Percentiles rank a stretch among this genome's conserved stretches.
Evolutionary conservation across 2,113 vertebrate genomes (phyloP).

Genomic region (Xerus inauris): DNA sequence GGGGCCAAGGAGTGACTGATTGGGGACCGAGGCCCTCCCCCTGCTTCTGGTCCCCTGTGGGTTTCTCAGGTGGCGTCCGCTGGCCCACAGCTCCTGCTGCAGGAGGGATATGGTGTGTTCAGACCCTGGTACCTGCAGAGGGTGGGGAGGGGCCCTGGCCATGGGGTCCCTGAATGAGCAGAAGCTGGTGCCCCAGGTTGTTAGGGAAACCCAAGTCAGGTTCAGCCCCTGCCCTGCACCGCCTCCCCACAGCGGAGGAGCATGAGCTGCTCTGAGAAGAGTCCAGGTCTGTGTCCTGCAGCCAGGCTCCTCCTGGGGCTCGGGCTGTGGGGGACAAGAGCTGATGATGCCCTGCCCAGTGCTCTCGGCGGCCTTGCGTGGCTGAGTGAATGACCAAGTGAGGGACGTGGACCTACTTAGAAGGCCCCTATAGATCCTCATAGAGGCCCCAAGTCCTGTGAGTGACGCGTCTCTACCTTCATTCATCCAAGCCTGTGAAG

Average conservation of each 20-base stretch:
- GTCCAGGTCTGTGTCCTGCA: no score
- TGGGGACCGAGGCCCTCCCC: neutral
- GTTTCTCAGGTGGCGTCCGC: fast-evolving
- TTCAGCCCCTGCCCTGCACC: neutral
- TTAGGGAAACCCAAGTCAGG: neutral
- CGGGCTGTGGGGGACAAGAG: fast-evolving
- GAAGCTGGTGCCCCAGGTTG: neutral
- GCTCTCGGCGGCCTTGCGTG: neutral
- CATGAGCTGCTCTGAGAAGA: neutral
- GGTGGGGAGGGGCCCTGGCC: no score
- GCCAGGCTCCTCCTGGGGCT: neutral
- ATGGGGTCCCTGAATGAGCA: neutral
- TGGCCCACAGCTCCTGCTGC: fast-evolving
- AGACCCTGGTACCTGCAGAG: neutral
- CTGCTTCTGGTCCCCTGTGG: neutral
- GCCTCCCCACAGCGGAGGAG: neutral
- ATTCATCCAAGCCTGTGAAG: neutral
- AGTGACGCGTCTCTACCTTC: neutral
- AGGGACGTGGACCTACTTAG: neutral
- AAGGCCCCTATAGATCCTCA: neutral
- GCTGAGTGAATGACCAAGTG: neutral
- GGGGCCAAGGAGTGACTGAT: neutral
- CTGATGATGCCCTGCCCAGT: neutral
- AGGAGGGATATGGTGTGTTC: neutral
- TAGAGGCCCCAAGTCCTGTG: neutral